A percentile compares a stretch with the other conserved stretches of the same genome.
Evolutionary conservation across 2,888 invertebrate genomes (phyloP).

Genomic region (Drosophila limbata): DNA sequence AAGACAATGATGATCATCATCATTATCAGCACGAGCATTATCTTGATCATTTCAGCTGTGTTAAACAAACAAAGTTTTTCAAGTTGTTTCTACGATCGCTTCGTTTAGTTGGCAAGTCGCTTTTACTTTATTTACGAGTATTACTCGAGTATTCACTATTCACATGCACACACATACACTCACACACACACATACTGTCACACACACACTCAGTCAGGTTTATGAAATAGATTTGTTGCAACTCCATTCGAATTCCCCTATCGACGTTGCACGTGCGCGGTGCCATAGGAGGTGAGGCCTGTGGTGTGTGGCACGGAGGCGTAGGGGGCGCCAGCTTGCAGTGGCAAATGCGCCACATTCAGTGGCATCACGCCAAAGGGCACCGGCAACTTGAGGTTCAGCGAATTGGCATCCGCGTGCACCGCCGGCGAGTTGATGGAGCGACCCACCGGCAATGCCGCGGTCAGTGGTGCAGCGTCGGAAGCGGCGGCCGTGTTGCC

Average conservation of each 20-base stretch:
- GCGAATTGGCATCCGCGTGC: conserved; percentile 62
- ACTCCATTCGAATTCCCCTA: conserved; percentile 22
- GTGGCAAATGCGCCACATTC: conserved; percentile 76
- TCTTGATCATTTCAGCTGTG: conserved; percentile 23
- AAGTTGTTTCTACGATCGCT: conserved; percentile 18
- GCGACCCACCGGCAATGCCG: conserved; percentile 37
- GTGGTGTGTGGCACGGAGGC: conserved; percentile 72
- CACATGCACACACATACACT: conserved; percentile 29
- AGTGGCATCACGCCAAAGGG: conserved; percentile 78
- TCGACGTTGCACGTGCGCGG: conserved; percentile 76
- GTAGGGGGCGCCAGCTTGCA: conserved; percentile 81
- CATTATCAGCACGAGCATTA: not conserved
- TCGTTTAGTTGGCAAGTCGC: conserved; percentile 67
- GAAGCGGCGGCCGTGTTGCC: conserved; percentile 29
- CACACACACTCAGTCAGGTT: conserved; percentile 25
- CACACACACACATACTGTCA: conserved; percentile 12
- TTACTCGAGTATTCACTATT: conserved; percentile 57
- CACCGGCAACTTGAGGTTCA: conserved; percentile 80
- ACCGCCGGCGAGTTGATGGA: conserved; percentile 30
- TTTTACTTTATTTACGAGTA: conserved; percentile 68
- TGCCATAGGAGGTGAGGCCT: conserved; percentile 81
- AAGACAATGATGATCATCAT: conserved; percentile 14
- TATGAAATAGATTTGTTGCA: conserved; percentile 26
- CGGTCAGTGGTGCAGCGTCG: conserved; percentile 38
- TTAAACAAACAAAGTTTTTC: conserved; percentile 10